Base-by-base conservation (phyloP, 2,888 invertebrate genomes). In the Anthrax anthrax region DNA sequence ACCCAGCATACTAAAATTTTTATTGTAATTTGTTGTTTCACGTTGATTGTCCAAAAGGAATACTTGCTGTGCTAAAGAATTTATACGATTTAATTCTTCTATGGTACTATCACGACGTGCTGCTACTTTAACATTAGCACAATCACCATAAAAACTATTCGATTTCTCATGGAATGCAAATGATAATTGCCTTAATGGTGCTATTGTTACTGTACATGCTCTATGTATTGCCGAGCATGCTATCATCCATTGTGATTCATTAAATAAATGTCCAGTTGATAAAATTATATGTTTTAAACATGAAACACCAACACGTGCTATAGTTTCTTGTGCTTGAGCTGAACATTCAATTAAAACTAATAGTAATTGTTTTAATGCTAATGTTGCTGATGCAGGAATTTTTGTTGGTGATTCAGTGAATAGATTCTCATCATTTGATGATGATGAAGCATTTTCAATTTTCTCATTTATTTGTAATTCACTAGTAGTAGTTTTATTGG, bases 121-220 rank as follows among this genome's bases (percentile, higher is more conserved):
- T 2, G 94, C 94, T 9, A 94, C 92, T 73, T 92, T 92, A 0
- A 94, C 91, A 49, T 89, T 89, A 12, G 86, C 87, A 54, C 84
- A 71, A 65, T 94, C 94, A 0, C 94, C 94, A 63, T 92, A 92
- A 67, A 94, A 95, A 61, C 91, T 92, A 58, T 90, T 87, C 0
- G 94, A 94, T 60, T 89, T 84, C 56, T 85, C 81, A 57, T 88
- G 84, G 64, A 94, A 96, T 36, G 90, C 90, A 58, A 85, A 80
- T 47, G 89, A 89, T 37, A 96, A 72, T 68, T 90, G 90, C 52
- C 87, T 82, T 46, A 95, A 65, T 34, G 90, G 88, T 53, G 86
- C 84, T 45, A 94, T 77, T 43, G 90, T 90, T n/a, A 87, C 80
- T 32, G 81, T 80, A 56, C 88, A 84, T 29, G 90, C 88, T 57